Conservation (phyloP, 37 sponge, comb jelly and placozoan species). For the Aplysina aerophoba region DNA sequence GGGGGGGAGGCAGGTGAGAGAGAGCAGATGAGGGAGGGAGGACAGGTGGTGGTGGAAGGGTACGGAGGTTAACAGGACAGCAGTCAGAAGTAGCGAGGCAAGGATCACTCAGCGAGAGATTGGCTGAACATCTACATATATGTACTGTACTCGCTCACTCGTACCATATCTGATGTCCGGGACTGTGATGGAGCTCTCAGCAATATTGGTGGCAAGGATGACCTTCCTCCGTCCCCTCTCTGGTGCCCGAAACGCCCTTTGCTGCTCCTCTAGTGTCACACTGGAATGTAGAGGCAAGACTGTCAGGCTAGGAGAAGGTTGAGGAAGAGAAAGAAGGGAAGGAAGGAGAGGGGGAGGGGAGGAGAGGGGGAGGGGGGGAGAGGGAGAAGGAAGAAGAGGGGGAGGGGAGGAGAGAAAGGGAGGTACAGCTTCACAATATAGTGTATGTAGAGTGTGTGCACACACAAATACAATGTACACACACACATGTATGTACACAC, state of each 20-base stretch:
- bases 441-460: too few species aligned
- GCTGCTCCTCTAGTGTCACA: conserved; percentile 76
- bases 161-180: conserved; percentile 96
- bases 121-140: not conserved
- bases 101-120: not conserved
- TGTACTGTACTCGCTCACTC: conserved; percentile 17
- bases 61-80: not conserved
- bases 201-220: conserved; percentile 97
- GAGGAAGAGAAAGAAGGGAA: not conserved
- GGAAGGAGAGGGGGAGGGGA: conserved; percentile 7
- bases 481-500: too few species aligned
- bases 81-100: not conserved
- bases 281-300: conserved; percentile 83
- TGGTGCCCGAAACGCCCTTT: conserved; percentile 71
- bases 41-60: not conserved
- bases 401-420: too few species aligned
- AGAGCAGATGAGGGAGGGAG: not conserved
- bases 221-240: conserved; percentile 80
- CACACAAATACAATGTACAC: too few species aligned
- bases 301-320: conserved; percentile 35
- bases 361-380: conserved; percentile 14
- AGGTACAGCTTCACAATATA: too few species aligned
- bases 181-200: conserved; percentile 96
- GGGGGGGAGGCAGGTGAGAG: too few species aligned
- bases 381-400: not conserved